These are phyloP conservation scores for Melanotaenia maccullochi DNA, from an alignment of 2,797 vertebrate species.

Conservation along the genomic window DNA sequence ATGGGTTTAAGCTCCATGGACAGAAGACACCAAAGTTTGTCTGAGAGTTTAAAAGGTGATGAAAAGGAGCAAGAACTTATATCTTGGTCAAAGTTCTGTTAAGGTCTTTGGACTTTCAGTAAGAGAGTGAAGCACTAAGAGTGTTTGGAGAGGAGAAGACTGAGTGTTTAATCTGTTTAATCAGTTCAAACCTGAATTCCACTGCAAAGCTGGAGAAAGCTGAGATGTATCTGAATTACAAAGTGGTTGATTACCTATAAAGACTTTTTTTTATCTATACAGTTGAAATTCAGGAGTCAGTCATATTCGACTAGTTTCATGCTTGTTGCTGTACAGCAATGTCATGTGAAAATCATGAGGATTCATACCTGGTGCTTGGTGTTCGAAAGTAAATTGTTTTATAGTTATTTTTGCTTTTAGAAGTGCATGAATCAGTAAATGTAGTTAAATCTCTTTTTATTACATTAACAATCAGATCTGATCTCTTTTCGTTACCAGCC, in stretches of 20 bases:
- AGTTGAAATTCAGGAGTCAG: not conserved
- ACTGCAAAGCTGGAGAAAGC: not conserved
- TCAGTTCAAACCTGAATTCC: not conserved
- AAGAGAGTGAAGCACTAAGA: not conserved
- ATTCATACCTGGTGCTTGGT: no score
- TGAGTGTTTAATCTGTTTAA: not conserved
- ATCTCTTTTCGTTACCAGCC: constrained; percentile 79
- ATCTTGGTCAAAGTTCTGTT: not conserved
- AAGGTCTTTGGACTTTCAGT: not conserved
- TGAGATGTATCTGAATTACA: not conserved
- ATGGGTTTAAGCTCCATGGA: not conserved
- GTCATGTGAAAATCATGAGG: no score
- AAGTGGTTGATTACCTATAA: no score
- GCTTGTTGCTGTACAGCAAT: not conserved
- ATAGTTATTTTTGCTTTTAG: not conserved
- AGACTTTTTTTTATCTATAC: not conserved
- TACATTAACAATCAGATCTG: constrained; percentile 3
- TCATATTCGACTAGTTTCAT: not conserved
- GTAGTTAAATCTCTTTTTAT: not conserved
- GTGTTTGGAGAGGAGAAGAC: no score
- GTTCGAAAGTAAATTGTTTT: no score
- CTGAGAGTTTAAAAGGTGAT: not conserved
- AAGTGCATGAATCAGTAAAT: not conserved
- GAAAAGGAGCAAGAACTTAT: not conserved
- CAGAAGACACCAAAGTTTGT: not conserved